Evolutionary conservation across 2,888 invertebrate genomes (phyloP), one percentile per base, ranked within the genome.

Genomic region (Nomada fucata): DNA sequence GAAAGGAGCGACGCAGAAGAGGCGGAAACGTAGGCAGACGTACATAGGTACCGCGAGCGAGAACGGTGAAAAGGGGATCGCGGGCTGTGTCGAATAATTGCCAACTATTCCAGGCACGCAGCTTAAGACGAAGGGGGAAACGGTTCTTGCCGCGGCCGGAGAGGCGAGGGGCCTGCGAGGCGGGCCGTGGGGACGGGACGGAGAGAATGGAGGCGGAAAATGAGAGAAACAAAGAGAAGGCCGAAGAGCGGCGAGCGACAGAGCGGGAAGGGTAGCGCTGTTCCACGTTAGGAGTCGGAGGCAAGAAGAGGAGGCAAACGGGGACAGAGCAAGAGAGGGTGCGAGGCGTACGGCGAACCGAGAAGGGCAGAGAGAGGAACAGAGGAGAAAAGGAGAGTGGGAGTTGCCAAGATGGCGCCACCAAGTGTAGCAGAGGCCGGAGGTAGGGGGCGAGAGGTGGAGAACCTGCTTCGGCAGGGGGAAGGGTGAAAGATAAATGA

Each of bases 341-440:
- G 42, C 72, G 78, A 79, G 74, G 85, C 76, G 86, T 82, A 81
- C 55, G 75, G 85, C 76, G 80, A 76, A 59, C 76, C 60, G 77
- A 61, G 75, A 75, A 76, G 82, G 80, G 55, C 64, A 64, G 83
- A 79, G 85, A 82, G 82, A 85, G 80, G 67, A n/a, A 61, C 57
- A 50, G 82, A 79, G 83, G 73, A 80, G 76, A 77, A 82, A 79
- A 73, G 69, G 78, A 83, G 89, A 88, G 91, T 91, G 92, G 92
- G 92, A 93, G 93, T 93, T 91, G 90, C 91, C 93, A 93, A 93
- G 93, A 93, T 93, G 93, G 93, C 92, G 93, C 88, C 91, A 92
- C 89, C 76, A 83, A 89, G 87, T 89, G 89, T 87, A 86, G 88
- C 79, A 83, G 86, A 83, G 85, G 89, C 74, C 84, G 88, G 85